These are phyloP conservation scores for Cyclophora albipunctata DNA, from an alignment of 2,888 invertebrate species.

Conservation along the genomic window DNA sequence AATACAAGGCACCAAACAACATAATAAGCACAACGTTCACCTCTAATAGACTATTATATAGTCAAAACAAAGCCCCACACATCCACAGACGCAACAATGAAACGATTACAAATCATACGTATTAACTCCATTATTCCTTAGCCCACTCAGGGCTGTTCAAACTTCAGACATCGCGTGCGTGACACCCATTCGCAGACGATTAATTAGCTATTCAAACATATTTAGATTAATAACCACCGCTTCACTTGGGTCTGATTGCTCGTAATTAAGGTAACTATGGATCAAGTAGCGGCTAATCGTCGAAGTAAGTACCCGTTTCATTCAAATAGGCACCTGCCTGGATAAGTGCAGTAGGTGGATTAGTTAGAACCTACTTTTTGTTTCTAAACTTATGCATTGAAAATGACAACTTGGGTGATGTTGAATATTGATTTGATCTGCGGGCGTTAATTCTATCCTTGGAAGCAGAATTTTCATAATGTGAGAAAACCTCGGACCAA, in stretches of 20 bases:
- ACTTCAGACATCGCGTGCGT: slow-evolving; percentile 41
- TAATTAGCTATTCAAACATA: slow-evolving; percentile 69
- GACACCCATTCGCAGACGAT: slow-evolving; percentile 40
- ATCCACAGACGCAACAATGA: slow-evolving; percentile 19
- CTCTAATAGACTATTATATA: not conserved
- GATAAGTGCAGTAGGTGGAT: no score
- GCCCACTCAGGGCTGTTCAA: slow-evolving; percentile 1
- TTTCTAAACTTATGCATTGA: no score
- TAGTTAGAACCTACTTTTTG: no score
- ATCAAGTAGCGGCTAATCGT: no score
- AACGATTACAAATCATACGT: slow-evolving; percentile 13
- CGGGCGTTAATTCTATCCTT: no score
- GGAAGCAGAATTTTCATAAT: no score
- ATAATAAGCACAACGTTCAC: not conserved
- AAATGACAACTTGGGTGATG: no score
- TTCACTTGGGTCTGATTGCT: slow-evolving; percentile 48
- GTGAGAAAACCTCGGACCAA: no score
- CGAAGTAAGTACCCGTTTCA: no score
- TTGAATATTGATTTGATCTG: no score
- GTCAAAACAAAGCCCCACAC: slow-evolving; percentile 25
- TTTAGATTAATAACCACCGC: slow-evolving; percentile 62
- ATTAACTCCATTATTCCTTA: slow-evolving; percentile 1
- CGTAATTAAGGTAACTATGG: slow-evolving; percentile 19
- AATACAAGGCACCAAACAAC: not conserved
- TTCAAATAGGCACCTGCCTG: no score